Percentiles rank a stretch among this genome's conserved stretches.
Conservation (phyloP, 2,113 vertebrate genomes). For the Elaphurus davidianus region DNA sequence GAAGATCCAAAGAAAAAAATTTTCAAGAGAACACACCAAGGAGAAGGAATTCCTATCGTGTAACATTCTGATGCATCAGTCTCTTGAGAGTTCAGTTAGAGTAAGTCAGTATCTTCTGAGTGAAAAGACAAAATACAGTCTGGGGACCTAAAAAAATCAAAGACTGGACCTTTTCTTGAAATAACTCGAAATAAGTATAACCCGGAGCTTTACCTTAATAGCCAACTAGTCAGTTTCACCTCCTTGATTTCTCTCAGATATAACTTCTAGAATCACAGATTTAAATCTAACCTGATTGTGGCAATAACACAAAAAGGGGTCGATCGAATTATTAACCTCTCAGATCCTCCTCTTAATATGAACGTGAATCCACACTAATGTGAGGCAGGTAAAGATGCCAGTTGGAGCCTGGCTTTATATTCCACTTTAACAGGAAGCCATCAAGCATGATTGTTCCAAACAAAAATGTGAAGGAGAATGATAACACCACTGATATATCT, state of each 20-base stretch:
- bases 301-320: background rate
- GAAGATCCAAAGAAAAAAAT: background rate
- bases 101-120: background rate
- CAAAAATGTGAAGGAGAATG: background rate
- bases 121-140: background rate
- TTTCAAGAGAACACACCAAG: background rate
- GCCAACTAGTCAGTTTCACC: background rate
- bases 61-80: background rate
- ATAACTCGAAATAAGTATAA: background rate
- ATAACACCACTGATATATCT: background rate
- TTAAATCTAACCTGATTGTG: background rate
- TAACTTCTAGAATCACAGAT: background rate
- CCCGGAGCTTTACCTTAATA: background rate
- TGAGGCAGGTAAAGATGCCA: background rate
- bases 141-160: background rate
- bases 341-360: background rate
- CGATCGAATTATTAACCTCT: background rate
- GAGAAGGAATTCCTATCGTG: background rate
- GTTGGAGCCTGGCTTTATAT: background rate
- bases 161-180: background rate
- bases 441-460: background rate
- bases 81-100: background rate
- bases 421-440: background rate
- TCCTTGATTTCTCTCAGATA: background rate
- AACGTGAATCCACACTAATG: background rate